Evolutionary conservation across 2,888 invertebrate genomes (phyloP), one percentile per base, ranked within the genome.

Genomic region (Tetramorium bicarinatum): DNA sequence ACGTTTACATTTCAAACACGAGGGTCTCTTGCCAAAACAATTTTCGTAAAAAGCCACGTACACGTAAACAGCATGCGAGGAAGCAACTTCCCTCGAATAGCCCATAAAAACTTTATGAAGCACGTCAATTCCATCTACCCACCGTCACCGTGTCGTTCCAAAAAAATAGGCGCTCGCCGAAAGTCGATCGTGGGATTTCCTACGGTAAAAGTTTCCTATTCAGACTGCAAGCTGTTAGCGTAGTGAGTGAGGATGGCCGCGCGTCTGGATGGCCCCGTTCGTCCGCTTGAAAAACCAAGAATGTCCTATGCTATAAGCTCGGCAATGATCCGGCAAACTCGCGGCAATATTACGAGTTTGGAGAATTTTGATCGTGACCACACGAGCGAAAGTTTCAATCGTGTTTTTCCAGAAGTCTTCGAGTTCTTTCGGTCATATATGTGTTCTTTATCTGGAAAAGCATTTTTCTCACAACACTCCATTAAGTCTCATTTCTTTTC

Each of bases 261-360:
- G 71, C 64, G 75, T 56, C 56, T 54, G 13, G 72, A 72, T 72
- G 13, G 72, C 3, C 54, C 61, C 21, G 66, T 66, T 69, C 67
- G 80, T 87, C 80, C 85, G 85, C 86, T 84, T 64, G 89, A 84
- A 82, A 90, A 85, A 75, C 67, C 88, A 88, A 85, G 89, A 91
- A 91, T 91, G 89, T 82, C 76, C 86, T 67, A 21, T 71, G 72
- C 80, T 85, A 85, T 91, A 91, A 91, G 88, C 86, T 85, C 87
- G 84, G 79, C 89, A 89, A 91, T 90, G 91, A 90, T 86, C 87
- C 86, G 87, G 83, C 79, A 82, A 84, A 89, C 89, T 87, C 82
- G 54, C 74, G 71, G 61, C 76, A 80, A 72, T 82, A 84, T 84
- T 83, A 85, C 21, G 84, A 88, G 86, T 88, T 88, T 89, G 54